Evolutionary conservation across 2,888 invertebrate species (phyloP).

Genomic region (Drosophila hawaiiensis): DNA sequence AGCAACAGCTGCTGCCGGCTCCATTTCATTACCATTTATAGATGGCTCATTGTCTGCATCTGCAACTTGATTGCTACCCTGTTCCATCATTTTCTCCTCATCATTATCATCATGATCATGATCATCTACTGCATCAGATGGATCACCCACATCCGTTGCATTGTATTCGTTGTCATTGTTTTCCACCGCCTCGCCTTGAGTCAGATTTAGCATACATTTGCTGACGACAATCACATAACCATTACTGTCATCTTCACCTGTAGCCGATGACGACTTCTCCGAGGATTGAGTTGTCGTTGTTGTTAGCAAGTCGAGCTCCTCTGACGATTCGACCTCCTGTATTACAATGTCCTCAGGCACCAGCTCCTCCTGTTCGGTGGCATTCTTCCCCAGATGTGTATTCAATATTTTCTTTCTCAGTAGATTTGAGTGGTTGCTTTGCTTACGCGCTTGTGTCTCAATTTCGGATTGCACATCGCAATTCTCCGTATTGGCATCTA

Average conservation of each 20-base stretch:
- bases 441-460: slow-evolving; percentile 9
- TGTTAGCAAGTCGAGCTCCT: not conserved
- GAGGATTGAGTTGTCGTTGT: not conserved
- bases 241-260: not conserved
- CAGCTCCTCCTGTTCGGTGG: not conserved
- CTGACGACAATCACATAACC: slow-evolving; percentile 26
- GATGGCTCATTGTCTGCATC: not conserved
- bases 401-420: not conserved
- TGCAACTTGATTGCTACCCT: slow-evolving; percentile 4
- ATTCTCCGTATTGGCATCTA: not conserved
- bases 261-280: not conserved
- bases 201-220: slow-evolving; percentile 14
- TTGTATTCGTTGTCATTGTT: slow-evolving; percentile 31
- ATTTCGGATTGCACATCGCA: not conserved
- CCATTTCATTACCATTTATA: not conserved
- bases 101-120: slow-evolving; percentile 9
- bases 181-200: slow-evolving; percentile 17
- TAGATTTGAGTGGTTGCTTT: not conserved
- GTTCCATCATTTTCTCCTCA: not conserved
- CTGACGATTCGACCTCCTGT: not conserved
- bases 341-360: not conserved
- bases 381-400: not conserved
- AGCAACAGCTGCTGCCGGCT: not conserved
- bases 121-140: not conserved
- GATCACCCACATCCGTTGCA: slow-evolving; percentile 15